A percentile compares a stretch with the other conserved stretches of the same genome.
Evolutionary conservation across 1,140 invertebrate species (phyloP).

Genomic region (Hetaerina americana): DNA sequence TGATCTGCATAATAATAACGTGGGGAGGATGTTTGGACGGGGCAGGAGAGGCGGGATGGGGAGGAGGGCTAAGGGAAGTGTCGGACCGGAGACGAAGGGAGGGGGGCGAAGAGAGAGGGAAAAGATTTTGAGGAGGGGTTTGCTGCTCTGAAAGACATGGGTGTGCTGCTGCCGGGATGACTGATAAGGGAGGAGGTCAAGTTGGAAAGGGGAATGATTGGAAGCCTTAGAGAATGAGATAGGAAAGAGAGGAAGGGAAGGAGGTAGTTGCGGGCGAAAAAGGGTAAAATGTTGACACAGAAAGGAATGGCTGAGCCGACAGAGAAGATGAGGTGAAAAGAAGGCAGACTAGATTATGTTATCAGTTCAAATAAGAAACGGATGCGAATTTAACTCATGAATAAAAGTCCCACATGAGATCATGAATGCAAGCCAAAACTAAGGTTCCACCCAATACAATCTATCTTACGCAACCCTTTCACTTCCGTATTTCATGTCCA

Average conservation of each 20-base stretch:
- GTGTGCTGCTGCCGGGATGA: neutral
- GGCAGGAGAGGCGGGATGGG: neutral
- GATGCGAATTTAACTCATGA: neutral
- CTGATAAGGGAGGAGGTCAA: neutral
- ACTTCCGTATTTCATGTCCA: too few species aligned
- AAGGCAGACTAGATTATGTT: too few species aligned
- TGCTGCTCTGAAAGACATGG: neutral
- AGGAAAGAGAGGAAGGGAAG: neutral
- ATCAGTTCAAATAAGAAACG: too few species aligned
- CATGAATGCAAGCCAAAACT: too few species aligned
- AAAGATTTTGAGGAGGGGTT: neutral
- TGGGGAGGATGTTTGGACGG: neutral
- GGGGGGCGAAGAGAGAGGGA: neutral
- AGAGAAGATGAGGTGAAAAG: too few species aligned
- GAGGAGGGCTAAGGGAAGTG: neutral
- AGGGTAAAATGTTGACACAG: too few species aligned
- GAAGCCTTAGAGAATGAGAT: neutral
- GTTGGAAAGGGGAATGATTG: neutral
- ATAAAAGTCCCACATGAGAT: too few species aligned
- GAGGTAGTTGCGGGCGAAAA: neutral
- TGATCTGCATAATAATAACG: neutral
- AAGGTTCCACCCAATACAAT: too few species aligned
- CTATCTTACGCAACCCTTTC: too few species aligned
- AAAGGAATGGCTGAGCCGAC: too few species aligned
- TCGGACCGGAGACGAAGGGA: neutral